Conservation (phyloP, 2,888 invertebrate species). For the Lasioglossum lativentre region DNA sequence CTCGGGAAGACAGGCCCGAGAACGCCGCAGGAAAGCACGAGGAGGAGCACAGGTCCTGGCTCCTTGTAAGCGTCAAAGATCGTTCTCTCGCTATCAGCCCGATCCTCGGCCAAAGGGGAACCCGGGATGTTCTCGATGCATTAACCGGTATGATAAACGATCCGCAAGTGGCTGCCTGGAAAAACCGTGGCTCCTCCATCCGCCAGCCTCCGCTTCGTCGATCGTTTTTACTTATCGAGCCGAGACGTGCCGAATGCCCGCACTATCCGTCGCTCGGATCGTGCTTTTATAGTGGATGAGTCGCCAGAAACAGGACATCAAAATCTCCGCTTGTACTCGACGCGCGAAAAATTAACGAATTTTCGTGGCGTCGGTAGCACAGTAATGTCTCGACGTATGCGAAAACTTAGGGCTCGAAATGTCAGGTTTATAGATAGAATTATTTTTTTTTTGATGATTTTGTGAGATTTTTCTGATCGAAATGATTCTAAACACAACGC, state of each 20-base stretch:
- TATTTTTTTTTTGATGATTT: too few relatives aligned
- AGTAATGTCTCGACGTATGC: too few relatives aligned
- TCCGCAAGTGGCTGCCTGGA: slow-evolving; percentile 74
- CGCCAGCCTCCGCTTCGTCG: slow-evolving; percentile 45
- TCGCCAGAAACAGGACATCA: neutral
- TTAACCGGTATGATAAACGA: slow-evolving; percentile 80
- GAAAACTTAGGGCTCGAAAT: too few relatives aligned
- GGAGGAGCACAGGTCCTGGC: slow-evolving; percentile 49
- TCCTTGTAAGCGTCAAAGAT: slow-evolving; percentile 69
- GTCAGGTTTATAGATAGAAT: neutral
- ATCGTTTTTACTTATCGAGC: slow-evolving; percentile 62
- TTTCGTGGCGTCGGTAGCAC: neutral
- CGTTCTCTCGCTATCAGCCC: slow-evolving; percentile 46
- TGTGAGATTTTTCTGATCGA: neutral
- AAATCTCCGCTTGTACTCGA: neutral
- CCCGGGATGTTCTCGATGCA: slow-evolving; percentile 74
- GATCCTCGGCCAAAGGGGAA: slow-evolving; percentile 51
- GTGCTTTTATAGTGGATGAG: neutral
- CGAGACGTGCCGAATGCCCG: slow-evolving; percentile 20
- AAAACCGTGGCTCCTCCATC: slow-evolving; percentile 58
- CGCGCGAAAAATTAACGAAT: neutral
- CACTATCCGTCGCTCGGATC: neutral
- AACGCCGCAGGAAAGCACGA: slow-evolving; percentile 41
- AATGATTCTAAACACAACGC: neutral
- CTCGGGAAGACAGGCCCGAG: slow-evolving; percentile 56